Conservation (phyloP, 2,113 vertebrate genomes). For the Gopherus flavomarginatus region DNA sequence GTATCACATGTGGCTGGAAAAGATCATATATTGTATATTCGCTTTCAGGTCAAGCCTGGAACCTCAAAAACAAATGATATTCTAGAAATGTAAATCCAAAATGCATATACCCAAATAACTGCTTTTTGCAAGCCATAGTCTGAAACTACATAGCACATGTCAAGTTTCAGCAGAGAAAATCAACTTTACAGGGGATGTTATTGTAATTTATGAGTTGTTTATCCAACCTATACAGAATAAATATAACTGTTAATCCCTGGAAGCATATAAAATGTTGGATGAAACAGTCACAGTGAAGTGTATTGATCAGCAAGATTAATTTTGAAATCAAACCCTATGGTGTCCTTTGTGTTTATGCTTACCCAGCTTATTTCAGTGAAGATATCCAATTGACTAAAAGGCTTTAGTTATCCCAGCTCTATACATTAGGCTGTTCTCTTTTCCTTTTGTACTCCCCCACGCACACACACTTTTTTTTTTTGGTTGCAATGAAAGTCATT, state of each 20-base stretch:
- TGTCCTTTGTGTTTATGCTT: conserved; percentile 3
- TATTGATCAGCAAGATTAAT: conserved; percentile 46
- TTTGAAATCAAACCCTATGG: conserved; percentile 25
- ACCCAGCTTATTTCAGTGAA: background rate
- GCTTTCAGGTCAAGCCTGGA: background rate
- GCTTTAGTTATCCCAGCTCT: background rate
- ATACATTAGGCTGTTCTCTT: background rate
- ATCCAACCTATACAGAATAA: background rate
- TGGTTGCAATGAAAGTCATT: accelerated
- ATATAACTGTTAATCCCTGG: background rate
- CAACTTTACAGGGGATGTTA: background rate
- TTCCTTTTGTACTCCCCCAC: background rate
- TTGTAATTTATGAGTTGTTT: background rate
- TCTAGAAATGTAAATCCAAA: background rate
- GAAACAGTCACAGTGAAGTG: background rate
- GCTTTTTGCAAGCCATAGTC: background rate
- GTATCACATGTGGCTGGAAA: background rate
- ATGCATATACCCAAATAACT: background rate
- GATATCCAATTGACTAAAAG: accelerated
- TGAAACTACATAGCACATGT: background rate
- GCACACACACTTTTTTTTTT: background rate
- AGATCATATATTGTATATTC: background rate
- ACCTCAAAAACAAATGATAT: background rate
- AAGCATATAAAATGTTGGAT: background rate
- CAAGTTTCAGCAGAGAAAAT: background rate